phyloP scores from a whole-genome alignment of 1,140 invertebrate species.

The Drosophila watanabei region DNA sequence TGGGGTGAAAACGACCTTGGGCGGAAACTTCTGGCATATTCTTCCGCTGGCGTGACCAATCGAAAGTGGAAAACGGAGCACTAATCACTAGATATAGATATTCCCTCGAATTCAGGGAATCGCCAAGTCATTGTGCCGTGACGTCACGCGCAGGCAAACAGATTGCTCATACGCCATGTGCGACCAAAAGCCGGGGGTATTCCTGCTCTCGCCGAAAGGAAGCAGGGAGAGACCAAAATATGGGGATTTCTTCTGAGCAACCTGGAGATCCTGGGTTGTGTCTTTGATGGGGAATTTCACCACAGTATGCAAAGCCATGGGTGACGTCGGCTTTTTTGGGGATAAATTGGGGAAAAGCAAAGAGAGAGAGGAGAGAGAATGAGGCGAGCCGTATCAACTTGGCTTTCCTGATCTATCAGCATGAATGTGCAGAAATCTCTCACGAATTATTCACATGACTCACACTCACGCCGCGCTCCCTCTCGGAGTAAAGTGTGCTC shows the following conservation, averaged over 20 bases:
- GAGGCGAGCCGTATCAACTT: conserved; percentile 19
- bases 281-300: conserved; percentile 36
- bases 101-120: not conserved
- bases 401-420: conserved; percentile 54
- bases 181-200: conserved; percentile 26
- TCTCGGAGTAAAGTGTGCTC: not conserved
- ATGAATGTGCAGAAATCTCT: conserved; percentile 55
- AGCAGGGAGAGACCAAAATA: not conserved
- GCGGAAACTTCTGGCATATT: conserved; percentile 50
- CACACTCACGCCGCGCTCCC: conserved; percentile 14
- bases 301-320: conserved; percentile 32
- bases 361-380: not conserved
- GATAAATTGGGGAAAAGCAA: conserved; percentile 1
- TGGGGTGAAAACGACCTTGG: conserved; percentile 21
- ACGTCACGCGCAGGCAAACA: conserved; percentile 33
- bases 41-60: conserved; percentile 33
- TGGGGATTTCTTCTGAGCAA: not conserved
- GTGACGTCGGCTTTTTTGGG: conserved; percentile 21
- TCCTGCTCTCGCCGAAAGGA: conserved; percentile 9
- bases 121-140: conserved; percentile 30
- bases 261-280: not conserved
- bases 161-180: conserved; percentile 42
- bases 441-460: conserved; percentile 50
- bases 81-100: conserved; percentile 36
- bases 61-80: conserved; percentile 18